Evolutionary conservation across 2,113 vertebrate genomes (phyloP).

Genomic region (Leptodactylus fuscus): DNA sequence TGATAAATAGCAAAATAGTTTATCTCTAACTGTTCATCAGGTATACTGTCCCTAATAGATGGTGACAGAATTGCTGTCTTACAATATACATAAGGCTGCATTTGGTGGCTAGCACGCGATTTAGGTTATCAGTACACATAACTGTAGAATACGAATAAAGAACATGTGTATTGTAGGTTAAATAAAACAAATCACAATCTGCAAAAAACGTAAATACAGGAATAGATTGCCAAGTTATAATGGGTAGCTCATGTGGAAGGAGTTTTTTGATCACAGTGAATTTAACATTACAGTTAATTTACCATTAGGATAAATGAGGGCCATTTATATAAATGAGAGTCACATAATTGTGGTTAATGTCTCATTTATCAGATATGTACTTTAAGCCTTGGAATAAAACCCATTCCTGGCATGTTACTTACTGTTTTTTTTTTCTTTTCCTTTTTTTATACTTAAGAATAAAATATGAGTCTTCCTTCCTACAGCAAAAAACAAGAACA

Average conservation of each 20-base stretch:
- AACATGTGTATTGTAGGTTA: not conserved
- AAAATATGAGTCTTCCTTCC: too few relatives aligned
- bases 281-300: too few relatives aligned
- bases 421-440: not conserved
- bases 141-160: not conserved
- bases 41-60: not conserved
- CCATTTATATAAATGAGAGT: constrained; percentile 39
- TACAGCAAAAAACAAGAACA: too few relatives aligned
- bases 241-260: constrained; percentile 13
- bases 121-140: not conserved
- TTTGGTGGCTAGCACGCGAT: not conserved
- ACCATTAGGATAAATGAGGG: constrained; percentile 40
- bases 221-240: constrained; percentile 44
- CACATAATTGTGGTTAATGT: constrained; percentile 52
- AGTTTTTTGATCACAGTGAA: constrained; percentile 23
- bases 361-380: constrained; percentile 38
- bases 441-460: not conserved
- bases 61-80: not conserved
- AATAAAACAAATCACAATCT: constrained; percentile 5
- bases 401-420: not conserved
- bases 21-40: too few relatives aligned
- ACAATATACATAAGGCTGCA: not conserved
- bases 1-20: too few relatives aligned
- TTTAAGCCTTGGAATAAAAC: constrained; percentile 18
- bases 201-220: constrained; percentile 12